Evolutionary conservation across 1,140 invertebrate species (phyloP).

Genomic region (Mamestra configurata): DNA sequence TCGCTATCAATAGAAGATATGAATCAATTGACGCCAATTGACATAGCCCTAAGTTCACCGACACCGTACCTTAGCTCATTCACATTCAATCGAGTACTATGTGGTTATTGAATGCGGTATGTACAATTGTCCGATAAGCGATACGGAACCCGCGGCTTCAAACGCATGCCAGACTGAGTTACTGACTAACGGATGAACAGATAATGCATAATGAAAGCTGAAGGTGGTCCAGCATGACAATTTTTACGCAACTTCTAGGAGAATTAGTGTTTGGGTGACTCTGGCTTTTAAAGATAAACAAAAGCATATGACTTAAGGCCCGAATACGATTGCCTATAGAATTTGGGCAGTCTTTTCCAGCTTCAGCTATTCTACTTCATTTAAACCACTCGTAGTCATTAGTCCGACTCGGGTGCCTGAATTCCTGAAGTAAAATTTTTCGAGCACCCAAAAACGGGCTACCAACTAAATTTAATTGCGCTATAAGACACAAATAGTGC

Average conservation of each 20-base stretch:
- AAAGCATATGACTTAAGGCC: too few species aligned
- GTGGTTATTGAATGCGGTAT: slow-evolving; percentile 10
- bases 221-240: neutral
- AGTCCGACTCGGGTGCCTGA: too few species aligned
- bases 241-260: neutral
- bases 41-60: slow-evolving; percentile 34
- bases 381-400: too few species aligned
- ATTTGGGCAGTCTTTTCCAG: too few species aligned
- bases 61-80: slow-evolving; percentile 37
- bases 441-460: too few species aligned
- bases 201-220: slow-evolving; percentile 14
- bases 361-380: too few species aligned
- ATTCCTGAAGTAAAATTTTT: too few species aligned
- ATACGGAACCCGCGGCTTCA: neutral
- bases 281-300: neutral
- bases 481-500: neutral
- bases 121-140: slow-evolving; percentile 29
- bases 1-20: slow-evolving; percentile 33
- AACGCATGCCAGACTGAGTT: slow-evolving; percentile 36
- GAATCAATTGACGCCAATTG: slow-evolving; percentile 46
- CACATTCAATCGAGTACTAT: slow-evolving; percentile 40
- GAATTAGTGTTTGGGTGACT: neutral
- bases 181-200: slow-evolving; percentile 7
- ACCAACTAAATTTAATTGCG: too few species aligned
- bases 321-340: too few species aligned